Evolutionary conservation across 2,797 vertebrate genomes (phyloP).

Genomic region (Mus spretus): DNA sequence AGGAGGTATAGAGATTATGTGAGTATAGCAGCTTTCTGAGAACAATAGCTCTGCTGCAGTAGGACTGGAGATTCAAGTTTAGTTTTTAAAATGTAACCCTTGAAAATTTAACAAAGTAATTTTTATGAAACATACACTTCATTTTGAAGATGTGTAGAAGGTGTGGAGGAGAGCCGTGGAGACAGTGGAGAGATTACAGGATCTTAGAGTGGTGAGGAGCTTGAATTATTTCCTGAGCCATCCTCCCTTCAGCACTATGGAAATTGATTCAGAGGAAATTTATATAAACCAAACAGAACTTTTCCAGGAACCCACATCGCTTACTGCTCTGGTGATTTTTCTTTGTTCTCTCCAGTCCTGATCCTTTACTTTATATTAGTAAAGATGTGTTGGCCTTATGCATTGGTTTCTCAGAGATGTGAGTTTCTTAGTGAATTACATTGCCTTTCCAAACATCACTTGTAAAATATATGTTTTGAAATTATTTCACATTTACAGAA

Average conservation of each 20-base stretch:
- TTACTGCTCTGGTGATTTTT: slow-evolving; percentile 46
- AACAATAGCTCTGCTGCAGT: slow-evolving; percentile 42
- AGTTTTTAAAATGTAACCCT: slow-evolving; percentile 43
- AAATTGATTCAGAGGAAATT: not conserved
- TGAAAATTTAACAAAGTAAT: slow-evolving; percentile 35
- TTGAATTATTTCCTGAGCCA: slow-evolving; percentile 36
- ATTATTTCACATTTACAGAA: slow-evolving; percentile 61
- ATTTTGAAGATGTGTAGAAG: slow-evolving; percentile 53
- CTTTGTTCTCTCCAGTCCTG: slow-evolving; percentile 5
- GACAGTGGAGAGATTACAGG: slow-evolving; percentile 6
- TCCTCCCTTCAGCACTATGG: not conserved
- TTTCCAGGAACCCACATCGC: not conserved
- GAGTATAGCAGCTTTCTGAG: slow-evolving; percentile 81
- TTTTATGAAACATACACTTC: slow-evolving; percentile 25
- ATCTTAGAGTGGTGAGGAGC: slow-evolving; percentile 36
- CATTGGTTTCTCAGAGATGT: slow-evolving; percentile 34
- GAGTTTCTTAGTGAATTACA: slow-evolving; percentile 41
- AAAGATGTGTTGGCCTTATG: slow-evolving; percentile 22
- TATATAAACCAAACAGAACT: slow-evolving; percentile 18
- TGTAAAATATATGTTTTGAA: slow-evolving; percentile 57
- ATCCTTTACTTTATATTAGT: slow-evolving; percentile 53
- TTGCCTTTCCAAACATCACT: slow-evolving; percentile 51
- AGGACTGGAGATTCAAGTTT: slow-evolving; percentile 30
- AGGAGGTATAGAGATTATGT: slow-evolving; percentile 91
- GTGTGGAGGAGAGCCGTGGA: not conserved